phyloP scores from a whole-genome alignment of 2,888 invertebrate species.

The Caenorhabditis sp. region DNA sequence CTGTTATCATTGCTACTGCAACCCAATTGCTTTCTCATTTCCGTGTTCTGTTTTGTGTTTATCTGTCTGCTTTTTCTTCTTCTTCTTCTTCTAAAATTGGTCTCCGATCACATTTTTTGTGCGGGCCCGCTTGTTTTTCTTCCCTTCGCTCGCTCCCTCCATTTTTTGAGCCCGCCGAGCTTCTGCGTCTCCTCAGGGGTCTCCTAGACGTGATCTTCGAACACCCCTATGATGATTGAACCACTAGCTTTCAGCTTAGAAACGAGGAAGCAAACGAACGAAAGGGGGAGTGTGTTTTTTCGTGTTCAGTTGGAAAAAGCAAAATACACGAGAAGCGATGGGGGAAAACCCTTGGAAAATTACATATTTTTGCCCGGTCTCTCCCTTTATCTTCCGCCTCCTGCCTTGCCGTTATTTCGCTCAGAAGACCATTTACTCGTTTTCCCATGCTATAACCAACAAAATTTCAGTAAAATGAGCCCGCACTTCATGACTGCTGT shows the following conservation, averaged over 20 bases:
- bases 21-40: constrained; percentile 32
- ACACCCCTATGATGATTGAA: constrained; percentile 43
- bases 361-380: constrained; percentile 24
- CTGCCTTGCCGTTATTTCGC: not conserved
- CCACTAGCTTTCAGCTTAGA: constrained; percentile 25
- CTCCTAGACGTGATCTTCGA: constrained; percentile 42
- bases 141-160: not conserved
- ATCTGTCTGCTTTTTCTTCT: not conserved
- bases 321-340: constrained; percentile 3
- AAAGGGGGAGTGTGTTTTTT: constrained; percentile 33
- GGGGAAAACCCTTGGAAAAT: constrained; percentile 19
- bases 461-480: constrained; percentile 54
- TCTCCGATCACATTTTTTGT: constrained; percentile 31
- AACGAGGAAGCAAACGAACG: constrained; percentile 22
- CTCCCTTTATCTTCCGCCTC: constrained; percentile 38
- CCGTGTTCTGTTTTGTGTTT: constrained; percentile 40
- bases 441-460: too few relatives aligned
- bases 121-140: constrained; percentile 1
- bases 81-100: constrained; percentile 18
- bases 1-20: constrained; percentile 15
- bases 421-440: not conserved
- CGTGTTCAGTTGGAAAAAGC: constrained; percentile 3
- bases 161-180: constrained; percentile 26
- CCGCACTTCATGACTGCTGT: constrained; percentile 49
- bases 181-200: not conserved